Evolutionary conservation across 2,888 invertebrate species (phyloP).

Genomic region (Thalpophila matura): DNA sequence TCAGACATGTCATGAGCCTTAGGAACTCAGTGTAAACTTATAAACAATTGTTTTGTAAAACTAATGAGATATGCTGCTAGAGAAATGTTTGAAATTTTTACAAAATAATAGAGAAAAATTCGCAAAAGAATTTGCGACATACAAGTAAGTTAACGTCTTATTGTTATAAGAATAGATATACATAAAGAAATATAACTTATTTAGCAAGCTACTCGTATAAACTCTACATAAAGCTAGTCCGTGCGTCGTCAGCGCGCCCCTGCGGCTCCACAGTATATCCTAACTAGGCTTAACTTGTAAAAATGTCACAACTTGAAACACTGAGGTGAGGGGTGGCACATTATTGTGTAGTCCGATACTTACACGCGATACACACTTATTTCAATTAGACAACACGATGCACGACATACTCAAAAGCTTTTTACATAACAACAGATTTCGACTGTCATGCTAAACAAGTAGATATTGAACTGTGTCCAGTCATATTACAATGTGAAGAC

Average conservation of each 20-base stretch:
- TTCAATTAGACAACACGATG: slow-evolving; percentile 57
- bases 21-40: slow-evolving; percentile 49
- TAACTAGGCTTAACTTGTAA: slow-evolving; percentile 61
- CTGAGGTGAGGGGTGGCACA: slow-evolving; percentile 77
- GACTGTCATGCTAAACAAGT: too few species aligned
- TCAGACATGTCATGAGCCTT: slow-evolving; percentile 53
- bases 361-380: slow-evolving; percentile 54
- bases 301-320: slow-evolving; percentile 73
- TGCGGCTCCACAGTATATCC: slow-evolving; percentile 34
- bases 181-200: slow-evolving; percentile 26
- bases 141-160: neutral
- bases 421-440: too few species aligned
- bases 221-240: slow-evolving; percentile 8
- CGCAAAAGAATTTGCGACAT: slow-evolving; percentile 27
- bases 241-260: slow-evolving; percentile 22
- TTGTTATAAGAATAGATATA: neutral
- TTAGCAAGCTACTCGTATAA: slow-evolving; percentile 9
- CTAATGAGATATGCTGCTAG: slow-evolving; percentile 21
- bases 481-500: too few species aligned
- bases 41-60: slow-evolving; percentile 10
- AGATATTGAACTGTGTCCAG: too few species aligned
- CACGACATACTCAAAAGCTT: slow-evolving; percentile 7
- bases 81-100: slow-evolving; percentile 1
- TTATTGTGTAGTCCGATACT: slow-evolving; percentile 67
- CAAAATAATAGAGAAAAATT: neutral